Base-by-base conservation (phyloP, 2,797 vertebrate species). In the Fistularia tabacaria region DNA sequence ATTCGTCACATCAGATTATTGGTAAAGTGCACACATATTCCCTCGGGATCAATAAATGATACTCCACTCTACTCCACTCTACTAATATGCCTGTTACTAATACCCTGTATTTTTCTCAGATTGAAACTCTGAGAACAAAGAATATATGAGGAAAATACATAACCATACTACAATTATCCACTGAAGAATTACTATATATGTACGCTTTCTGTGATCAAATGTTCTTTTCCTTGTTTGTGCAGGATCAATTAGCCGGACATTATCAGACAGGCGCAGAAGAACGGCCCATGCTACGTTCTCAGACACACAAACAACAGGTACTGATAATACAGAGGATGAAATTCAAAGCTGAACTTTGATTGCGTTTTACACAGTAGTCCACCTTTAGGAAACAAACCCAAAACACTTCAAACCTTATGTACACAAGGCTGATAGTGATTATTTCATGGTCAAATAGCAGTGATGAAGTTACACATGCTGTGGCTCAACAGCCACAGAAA, bases 251-350 rank as follows among this genome's bases (percentile, higher is more conserved):
- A 85, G 86, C 62, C 87, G 77, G 64, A 74, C 61, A 49, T 75
- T 57, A 55, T 71, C 80, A 10, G 87, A 82, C 73, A 73, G 81
- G 44, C 76, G 54, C 77, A 81, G 74, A 54, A 90, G 88, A 57
- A 69, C 49, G 60, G 54, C 59, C 46, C 68, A 83, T 66, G 91
- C 90, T 57, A 52, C 50, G 0, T 80, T 88, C 55, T 41, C 64
- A 0, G 88, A 90, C 49, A 49, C 79, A 10, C 85, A 85, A 57
- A 80, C 84, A 59, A 76, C 90, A 90, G 92, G 92, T 93, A 87
- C 54, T 47, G 42, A 48, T 39, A 45, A 13, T 7, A 36, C 38
- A 49, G n/a, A 14, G 46, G 8, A 8, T 10, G n/a, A 41, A 5
- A n/a, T 46, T 36, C n/a, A 47, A 25, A 56, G 10, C 14, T 7